A percentile compares a stretch with the other conserved stretches of the same genome.
These are phyloP conservation scores for Trogon melanurus DNA, from an alignment of 2,113 vertebrate species.

Conservation along the genomic window DNA sequence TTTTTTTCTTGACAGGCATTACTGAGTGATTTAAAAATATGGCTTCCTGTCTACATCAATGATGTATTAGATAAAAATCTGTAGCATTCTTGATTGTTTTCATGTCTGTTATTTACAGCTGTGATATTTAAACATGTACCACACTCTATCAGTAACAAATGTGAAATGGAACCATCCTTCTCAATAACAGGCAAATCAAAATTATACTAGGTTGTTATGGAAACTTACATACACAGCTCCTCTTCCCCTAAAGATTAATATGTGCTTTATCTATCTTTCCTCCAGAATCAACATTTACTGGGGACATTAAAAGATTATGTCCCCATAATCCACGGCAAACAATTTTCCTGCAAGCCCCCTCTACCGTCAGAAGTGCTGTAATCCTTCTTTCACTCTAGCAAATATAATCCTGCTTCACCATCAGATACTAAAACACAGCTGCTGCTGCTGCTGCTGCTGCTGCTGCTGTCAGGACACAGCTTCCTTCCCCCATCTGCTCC, in stretches of 20 bases:
- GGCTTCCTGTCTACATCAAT: constrained; percentile 75
- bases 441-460: background rate
- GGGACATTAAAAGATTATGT: constrained; percentile 55
- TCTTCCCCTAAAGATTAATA: background rate
- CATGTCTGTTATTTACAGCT: background rate
- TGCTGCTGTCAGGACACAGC: background rate
- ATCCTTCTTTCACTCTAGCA: constrained; percentile 45
- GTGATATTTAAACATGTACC: background rate
- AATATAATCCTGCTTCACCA: constrained; percentile 39
- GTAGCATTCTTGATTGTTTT: background rate
- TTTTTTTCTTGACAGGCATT: constrained; percentile 72
- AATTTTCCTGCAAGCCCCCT: constrained; percentile 44
- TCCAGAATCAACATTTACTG: constrained; percentile 29
- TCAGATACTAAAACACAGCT: constrained; percentile 39
- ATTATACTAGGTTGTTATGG: background rate
- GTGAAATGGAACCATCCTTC: background rate
- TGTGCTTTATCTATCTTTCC: background rate
- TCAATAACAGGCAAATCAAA: constrained; percentile 10
- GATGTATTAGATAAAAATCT: constrained; percentile 62
- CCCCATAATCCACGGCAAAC: constrained; percentile 21
- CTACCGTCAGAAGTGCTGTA: constrained; percentile 43
- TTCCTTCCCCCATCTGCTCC: background rate
- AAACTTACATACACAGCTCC: background rate
- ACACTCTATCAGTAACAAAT: background rate
- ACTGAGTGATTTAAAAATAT: constrained; percentile 80